These are phyloP conservation scores for Drosophila auraria DNA, from an alignment of 1,140 invertebrate genomes.

Conservation along the genomic window DNA sequence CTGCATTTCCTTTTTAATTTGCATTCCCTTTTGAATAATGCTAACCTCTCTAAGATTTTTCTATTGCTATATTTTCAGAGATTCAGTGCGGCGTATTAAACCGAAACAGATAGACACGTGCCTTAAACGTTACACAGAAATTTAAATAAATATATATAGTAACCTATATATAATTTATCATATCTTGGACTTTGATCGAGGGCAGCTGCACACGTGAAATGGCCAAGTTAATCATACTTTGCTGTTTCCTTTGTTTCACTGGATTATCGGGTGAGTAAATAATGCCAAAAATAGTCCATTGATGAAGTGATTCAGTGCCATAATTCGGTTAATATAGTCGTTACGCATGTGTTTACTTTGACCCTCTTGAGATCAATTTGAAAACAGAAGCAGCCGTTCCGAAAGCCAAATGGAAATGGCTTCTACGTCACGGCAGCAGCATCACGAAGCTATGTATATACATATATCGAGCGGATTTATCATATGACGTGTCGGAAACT, in stretches of 20 bases:
- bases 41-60: neutral
- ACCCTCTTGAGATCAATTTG: constrained; percentile 28
- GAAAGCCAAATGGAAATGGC: constrained; percentile 2
- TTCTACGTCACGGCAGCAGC: constrained; percentile 33
- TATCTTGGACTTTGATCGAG: constrained; percentile 13
- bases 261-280: constrained; percentile 33
- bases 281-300: constrained; percentile 16
- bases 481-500: constrained; percentile 30
- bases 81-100: constrained; percentile 14
- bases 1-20: neutral
- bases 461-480: constrained; percentile 25
- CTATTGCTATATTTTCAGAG: constrained; percentile 16
- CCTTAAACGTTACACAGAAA: neutral
- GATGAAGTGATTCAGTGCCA: constrained; percentile 30
- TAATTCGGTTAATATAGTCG: constrained; percentile 1
- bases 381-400: neutral
- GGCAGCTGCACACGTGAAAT: constrained; percentile 5
- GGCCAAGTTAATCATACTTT: constrained; percentile 8
- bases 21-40: neutral
- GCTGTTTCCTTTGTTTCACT: neutral
- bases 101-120: neutral
- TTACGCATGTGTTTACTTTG: constrained; percentile 13
- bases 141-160: constrained; percentile 18
- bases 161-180: constrained; percentile 1
- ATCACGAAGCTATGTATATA: constrained; percentile 45